Conservation (phyloP, 1,140 invertebrate genomes). For the Muscidifurax raptorellus region DNA sequence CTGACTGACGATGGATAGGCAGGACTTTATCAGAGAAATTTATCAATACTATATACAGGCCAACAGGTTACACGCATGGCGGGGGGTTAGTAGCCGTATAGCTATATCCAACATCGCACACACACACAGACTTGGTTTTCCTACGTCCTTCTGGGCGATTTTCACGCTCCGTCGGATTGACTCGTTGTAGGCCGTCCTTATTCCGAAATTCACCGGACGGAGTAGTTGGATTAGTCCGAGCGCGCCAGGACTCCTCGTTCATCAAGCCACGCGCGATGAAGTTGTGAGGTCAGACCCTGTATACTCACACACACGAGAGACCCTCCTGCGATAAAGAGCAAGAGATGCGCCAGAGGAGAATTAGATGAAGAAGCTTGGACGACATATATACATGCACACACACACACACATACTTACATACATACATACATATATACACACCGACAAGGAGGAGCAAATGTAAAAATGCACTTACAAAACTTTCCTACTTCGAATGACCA, state of each 20-base stretch:
- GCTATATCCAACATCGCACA: neutral
- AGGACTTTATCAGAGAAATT: neutral
- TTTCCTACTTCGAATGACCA: neutral
- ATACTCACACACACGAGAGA: neutral
- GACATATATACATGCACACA: too few relatives aligned
- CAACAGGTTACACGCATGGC: neutral
- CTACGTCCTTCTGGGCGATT: neutral
- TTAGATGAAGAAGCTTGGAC: neutral
- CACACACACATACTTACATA: too few relatives aligned
- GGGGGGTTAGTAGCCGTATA: neutral
- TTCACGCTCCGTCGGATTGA: neutral
- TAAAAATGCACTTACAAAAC: neutral
- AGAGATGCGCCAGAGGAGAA: neutral
- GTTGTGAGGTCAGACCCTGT: slow-evolving; percentile 60
- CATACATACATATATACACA: neutral
- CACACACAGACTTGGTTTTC: neutral
- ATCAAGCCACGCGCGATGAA: slow-evolving; percentile 68
- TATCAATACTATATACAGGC: neutral
- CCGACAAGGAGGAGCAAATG: neutral
- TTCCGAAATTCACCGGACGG: neutral
- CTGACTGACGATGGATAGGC: neutral
- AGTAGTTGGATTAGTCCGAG: slow-evolving; percentile 56
- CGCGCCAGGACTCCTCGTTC: slow-evolving; percentile 60
- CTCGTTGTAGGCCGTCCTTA: neutral
- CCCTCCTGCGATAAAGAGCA: neutral